These are phyloP conservation scores for Paramormyrops hopkinsi DNA, from an alignment of 2,797 vertebrate genomes.

Conservation along the genomic window DNA sequence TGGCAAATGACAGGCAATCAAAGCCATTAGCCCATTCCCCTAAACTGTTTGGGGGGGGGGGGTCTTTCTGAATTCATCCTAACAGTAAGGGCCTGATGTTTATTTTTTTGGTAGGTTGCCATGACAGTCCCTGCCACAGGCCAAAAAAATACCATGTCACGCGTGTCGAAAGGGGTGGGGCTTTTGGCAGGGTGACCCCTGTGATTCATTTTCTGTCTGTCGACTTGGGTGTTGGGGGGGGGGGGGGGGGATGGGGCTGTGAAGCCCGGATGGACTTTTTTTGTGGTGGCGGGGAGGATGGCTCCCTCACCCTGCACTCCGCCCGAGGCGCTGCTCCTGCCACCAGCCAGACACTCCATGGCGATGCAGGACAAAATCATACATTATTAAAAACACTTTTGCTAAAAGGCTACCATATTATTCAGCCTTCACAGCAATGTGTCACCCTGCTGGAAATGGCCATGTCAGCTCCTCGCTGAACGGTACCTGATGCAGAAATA, in stretches of 20 bases:
- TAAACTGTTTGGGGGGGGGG: constrained; percentile 18
- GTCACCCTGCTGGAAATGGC: constrained; percentile 52
- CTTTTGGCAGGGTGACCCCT: constrained; percentile 54
- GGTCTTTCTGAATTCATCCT: constrained; percentile 28
- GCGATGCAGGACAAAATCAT: constrained; percentile 57
- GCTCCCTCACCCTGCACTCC: constrained; percentile 23
- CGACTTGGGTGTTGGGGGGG: constrained; percentile 41
- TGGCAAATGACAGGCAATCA: constrained; percentile 21
- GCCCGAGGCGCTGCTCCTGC: constrained; percentile 18
- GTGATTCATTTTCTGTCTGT: constrained; percentile 45
- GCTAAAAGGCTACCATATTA: constrained; percentile 64
- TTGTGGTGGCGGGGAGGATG: constrained; percentile 21
- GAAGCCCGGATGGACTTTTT: constrained; percentile 27
- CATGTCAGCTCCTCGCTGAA: constrained; percentile 46
- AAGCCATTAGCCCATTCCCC: constrained; percentile 27
- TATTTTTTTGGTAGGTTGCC: constrained; percentile 28
- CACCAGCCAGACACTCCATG: constrained; percentile 44
- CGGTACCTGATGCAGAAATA: constrained; percentile 37
- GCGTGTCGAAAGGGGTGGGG: constrained; percentile 37
- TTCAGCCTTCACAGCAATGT: constrained; percentile 55
- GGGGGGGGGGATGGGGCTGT: background rate
- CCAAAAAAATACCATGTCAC: constrained; percentile 25
- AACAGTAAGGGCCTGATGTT: constrained; percentile 36
- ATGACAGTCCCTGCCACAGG: background rate
- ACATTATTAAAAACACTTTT: constrained; percentile 71